Evolutionary conservation across 2,797 vertebrate genomes (phyloP), one percentile per base, ranked within the genome.

Genomic region (Somateria mollissima): DNA sequence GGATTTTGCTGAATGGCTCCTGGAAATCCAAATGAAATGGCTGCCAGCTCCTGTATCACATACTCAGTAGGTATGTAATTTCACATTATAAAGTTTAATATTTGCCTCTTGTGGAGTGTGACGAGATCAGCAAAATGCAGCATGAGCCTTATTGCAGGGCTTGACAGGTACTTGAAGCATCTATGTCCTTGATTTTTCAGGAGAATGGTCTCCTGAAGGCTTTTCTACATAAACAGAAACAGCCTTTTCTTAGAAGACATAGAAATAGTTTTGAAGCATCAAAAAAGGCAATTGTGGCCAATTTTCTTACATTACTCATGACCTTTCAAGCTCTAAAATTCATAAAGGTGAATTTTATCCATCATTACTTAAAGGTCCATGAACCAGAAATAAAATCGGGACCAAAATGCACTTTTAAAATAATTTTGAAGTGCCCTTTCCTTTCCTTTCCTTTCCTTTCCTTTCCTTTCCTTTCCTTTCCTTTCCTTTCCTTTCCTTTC

Each of bases 151-250:
- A 45, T 89, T 72, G 51, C 15, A 28, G 19, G 76, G 62, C 25
- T 65, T 92, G 71, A 85, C 54, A 41, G 28, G 37, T 66, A 83
- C 54, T 76, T 20, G 60, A 85, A 83, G 17, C 43, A 56, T 75
- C 77, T 54, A n/a, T 77, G 49, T 87, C 72, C 76, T 87, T 92
- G 27, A 39, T 28, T 92, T 87, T 92, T 83, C 34, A 80, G 54
- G 91, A 53, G 32, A 92, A 91, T 56, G 43, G 27, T 79, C 49
- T 89, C 34, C 67, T 89, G 84, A 41, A 90, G 82, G 49, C 72
- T 92, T 87, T 92, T 89, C 61, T 56, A 36, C 45, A 28, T 85
- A 72, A 87, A 87, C 49, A 92, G 89, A 91, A 95, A 32, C 30
- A 88, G 47, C 4, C 19, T 69, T 94, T 91, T 82, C 60, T 89